These are phyloP conservation scores for Erpetoichthys calabaricus DNA, from an alignment of 2,797 vertebrate genomes.

Conservation along the genomic window DNA sequence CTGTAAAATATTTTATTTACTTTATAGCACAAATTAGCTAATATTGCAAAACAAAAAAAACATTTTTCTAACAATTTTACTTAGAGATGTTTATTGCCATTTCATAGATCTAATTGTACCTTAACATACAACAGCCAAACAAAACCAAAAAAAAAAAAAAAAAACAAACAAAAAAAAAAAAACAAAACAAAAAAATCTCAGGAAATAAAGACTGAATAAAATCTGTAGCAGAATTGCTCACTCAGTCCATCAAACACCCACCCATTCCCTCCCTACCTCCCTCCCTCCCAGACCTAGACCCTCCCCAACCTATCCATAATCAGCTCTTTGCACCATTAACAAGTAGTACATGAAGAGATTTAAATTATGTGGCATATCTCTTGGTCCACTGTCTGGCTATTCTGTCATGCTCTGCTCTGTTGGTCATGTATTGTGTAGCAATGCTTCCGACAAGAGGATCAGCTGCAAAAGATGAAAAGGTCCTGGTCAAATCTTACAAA, in stretches of 20 bases:
- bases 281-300: conserved; percentile 41
- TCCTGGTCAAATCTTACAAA: too few species aligned
- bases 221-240: conserved; percentile 78
- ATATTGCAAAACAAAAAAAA: conserved; percentile 8
- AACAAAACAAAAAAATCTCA: conserved; percentile 56
- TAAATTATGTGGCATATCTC: conserved; percentile 78
- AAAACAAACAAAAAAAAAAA: conserved; percentile 5
- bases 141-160: conserved; percentile 20
- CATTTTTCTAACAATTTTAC: conserved; percentile 21
- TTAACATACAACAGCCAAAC: conserved; percentile 57
- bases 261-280: conserved; percentile 34
- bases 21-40: conserved; percentile 27
- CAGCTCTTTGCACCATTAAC: conserved; percentile 54
- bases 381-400: conserved; percentile 96
- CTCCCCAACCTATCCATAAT: conserved; percentile 44
- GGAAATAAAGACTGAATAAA: conserved; percentile 70
- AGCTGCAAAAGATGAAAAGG: conserved; percentile 42
- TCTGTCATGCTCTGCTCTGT: conserved; percentile 90
- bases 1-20: conserved; percentile 16
- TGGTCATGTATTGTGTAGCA: conserved; percentile 88
- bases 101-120: conserved; percentile 62
- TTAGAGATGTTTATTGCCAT: conserved; percentile 57
- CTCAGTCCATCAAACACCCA: conserved; percentile 43
- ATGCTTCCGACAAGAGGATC: conserved; percentile 91
- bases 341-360: conserved; percentile 31